Conservation (phyloP, 2,888 invertebrate species). For the Stratiomys singularior region DNA sequence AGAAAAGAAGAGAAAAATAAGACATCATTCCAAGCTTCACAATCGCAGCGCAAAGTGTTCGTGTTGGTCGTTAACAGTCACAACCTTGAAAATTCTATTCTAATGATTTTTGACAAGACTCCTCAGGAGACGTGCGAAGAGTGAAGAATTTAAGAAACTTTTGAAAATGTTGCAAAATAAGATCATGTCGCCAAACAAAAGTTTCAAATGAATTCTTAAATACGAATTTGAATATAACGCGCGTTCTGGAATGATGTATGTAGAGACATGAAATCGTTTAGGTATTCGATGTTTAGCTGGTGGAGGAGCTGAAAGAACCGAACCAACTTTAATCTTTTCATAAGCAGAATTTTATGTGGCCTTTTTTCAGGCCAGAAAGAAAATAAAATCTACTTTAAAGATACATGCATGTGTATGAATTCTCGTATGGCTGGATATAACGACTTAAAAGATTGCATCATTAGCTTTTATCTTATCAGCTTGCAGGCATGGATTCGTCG, state of each 20-base stretch:
- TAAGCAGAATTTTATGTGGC: neutral
- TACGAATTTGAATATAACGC: neutral
- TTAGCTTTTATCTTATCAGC: slow-evolving; percentile 16
- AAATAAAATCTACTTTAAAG: neutral
- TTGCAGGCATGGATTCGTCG: neutral
- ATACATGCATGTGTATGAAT: neutral
- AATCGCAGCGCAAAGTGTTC: neutral
- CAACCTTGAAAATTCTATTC: slow-evolving; percentile 33
- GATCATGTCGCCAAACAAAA: slow-evolving; percentile 3
- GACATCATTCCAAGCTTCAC: too few relatives aligned
- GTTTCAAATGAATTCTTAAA: neutral
- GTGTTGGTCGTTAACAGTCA: neutral
- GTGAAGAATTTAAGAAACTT: neutral
- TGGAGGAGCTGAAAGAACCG: neutral
- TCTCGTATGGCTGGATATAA: neutral
- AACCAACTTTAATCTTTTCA: neutral
- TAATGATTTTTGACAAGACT: slow-evolving; percentile 32
- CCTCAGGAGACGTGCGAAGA: neutral
- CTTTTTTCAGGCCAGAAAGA: neutral
- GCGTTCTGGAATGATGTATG: too few relatives aligned
- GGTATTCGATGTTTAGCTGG: neutral
- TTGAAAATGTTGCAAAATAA: neutral
- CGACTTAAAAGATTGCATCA: neutral
- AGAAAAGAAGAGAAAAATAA: too few relatives aligned
- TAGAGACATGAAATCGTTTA: neutral